Conservation (phyloP, 2,113 vertebrate genomes). For the Grammomys dolichurus region DNA sequence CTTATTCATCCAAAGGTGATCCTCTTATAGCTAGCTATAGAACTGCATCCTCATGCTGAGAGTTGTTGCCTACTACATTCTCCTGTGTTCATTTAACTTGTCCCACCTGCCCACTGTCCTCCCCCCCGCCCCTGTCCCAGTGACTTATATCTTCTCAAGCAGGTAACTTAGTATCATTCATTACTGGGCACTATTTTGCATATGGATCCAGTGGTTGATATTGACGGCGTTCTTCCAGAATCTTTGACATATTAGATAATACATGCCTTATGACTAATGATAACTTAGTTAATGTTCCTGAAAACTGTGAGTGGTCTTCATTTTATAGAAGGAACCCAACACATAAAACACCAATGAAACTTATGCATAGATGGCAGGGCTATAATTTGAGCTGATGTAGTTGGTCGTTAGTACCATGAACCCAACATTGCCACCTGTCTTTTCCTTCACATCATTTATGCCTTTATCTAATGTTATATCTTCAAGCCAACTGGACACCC, state of each 20-base stretch:
- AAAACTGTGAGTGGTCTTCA: accelerated
- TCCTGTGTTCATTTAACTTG: background rate
- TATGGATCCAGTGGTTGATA: background rate
- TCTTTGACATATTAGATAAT: accelerated
- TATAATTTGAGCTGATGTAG: too few relatives aligned
- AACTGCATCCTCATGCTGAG: background rate
- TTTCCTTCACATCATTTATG: background rate
- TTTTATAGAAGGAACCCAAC: background rate
- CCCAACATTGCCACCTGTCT: background rate
- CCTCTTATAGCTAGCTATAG: background rate
- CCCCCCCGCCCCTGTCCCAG: accelerated
- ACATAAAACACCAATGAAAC: background rate
- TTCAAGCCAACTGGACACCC: background rate
- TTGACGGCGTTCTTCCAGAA: background rate
- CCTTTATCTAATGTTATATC: background rate
- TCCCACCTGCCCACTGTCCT: background rate
- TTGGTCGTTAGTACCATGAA: background rate
- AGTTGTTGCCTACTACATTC: background rate
- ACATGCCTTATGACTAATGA: background rate
- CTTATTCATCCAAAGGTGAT: background rate
- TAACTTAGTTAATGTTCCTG: background rate
- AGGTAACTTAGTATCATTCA: background rate
- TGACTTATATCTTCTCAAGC: background rate
- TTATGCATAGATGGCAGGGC: accelerated
- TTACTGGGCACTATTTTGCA: background rate